These are phyloP conservation scores for Clarias gariepinus DNA, from an alignment of 2,113 vertebrate genomes.

Conservation along the genomic window DNA sequence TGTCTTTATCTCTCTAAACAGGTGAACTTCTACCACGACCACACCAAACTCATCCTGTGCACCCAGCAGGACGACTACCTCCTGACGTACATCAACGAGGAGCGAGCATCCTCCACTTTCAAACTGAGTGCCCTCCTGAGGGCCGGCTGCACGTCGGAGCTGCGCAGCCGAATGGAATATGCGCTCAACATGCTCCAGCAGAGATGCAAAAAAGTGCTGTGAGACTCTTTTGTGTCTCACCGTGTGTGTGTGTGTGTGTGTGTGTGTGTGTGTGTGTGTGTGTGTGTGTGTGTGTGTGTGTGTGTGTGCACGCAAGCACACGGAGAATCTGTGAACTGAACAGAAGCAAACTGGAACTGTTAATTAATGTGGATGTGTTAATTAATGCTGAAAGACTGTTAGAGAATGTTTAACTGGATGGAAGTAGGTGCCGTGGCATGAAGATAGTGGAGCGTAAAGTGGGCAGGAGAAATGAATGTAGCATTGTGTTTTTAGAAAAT, in stretches of 20 bases:
- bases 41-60: slow-evolving; percentile 96
- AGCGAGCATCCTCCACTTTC: slow-evolving; percentile 89
- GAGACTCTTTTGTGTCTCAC: not conserved
- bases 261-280: slow-evolving; percentile 18
- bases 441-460: not conserved
- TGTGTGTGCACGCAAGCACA: slow-evolving; percentile 3
- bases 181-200: slow-evolving; percentile 96
- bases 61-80: slow-evolving; percentile 90
- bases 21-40: slow-evolving; percentile 99
- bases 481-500: slow-evolving; percentile 56
- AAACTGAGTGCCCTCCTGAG: slow-evolving; percentile 83
- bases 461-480: slow-evolving; percentile 63
- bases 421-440: not conserved
- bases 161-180: slow-evolving; percentile 91
- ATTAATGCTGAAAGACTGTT: slow-evolving; percentile 17
- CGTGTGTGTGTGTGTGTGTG: not conserved
- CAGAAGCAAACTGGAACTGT: slow-evolving; percentile 30
- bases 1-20: slow-evolving; percentile 59
- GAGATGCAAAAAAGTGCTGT: slow-evolving; percentile 66
- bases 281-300: not conserved
- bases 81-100: slow-evolving; percentile 96
- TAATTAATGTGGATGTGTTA: slow-evolving; percentile 23
- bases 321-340: slow-evolving; percentile 5
- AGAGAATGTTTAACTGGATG: not conserved
- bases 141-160: slow-evolving; percentile 84